phyloP scores from a whole-genome alignment of 1,140 invertebrate genomes.

The Carcinoscorpius rotundicauda region DNA sequence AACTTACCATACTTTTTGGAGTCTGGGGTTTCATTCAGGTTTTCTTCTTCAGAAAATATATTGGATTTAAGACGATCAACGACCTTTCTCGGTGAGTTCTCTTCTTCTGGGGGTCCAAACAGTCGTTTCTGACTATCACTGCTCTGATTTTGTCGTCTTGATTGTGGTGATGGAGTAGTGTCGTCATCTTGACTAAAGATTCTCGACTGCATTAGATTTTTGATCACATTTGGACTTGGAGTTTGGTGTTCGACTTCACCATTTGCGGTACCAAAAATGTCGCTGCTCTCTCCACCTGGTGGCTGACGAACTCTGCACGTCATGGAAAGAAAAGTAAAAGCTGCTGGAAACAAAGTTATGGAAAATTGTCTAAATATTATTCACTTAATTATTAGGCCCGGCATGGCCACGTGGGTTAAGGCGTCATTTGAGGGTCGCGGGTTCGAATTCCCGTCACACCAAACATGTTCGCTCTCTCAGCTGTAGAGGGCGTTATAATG shows the following conservation, averaged over 20 bases:
- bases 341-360: too few relatives aligned
- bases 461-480: too few relatives aligned
- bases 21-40: constrained; percentile 5
- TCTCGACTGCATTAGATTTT: constrained; percentile 16
- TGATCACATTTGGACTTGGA: constrained; percentile 5
- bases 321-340: too few relatives aligned
- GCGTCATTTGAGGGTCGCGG: too few relatives aligned
- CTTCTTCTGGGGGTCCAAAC: constrained; percentile 10
- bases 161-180: neutral
- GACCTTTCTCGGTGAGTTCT: constrained; percentile 14
- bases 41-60: constrained; percentile 17
- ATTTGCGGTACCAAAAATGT: constrained; percentile 41
- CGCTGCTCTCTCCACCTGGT: constrained; percentile 49
- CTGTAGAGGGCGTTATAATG: too few relatives aligned
- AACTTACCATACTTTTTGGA: constrained; percentile 16
- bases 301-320: constrained; percentile 45
- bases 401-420: too few relatives aligned
- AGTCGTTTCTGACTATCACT: constrained; percentile 11
- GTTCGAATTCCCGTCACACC: too few relatives aligned
- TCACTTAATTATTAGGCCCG: too few relatives aligned
- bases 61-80: constrained; percentile 20
- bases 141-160: neutral
- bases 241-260: constrained; percentile 22
- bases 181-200: constrained; percentile 8
- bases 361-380: too few relatives aligned